These are phyloP conservation scores for Drosophila ironensis DNA, from an alignment of 1,140 invertebrate species.

Conservation along the genomic window DNA sequence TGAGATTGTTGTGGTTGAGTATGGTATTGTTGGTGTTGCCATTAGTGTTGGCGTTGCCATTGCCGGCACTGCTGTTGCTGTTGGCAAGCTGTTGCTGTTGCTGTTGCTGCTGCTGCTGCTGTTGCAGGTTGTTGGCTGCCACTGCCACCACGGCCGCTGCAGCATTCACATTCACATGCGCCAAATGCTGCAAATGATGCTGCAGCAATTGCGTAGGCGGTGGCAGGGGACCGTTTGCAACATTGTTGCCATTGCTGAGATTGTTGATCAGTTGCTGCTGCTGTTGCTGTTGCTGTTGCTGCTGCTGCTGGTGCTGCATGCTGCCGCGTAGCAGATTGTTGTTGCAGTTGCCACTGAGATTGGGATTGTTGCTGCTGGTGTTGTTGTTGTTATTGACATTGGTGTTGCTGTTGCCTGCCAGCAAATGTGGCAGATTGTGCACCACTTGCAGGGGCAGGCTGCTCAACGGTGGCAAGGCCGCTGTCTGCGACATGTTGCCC, in stretches of 20 bases:
- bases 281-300: conserved; percentile 38
- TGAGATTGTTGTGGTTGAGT: conserved; percentile 72
- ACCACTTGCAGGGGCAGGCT: conserved; percentile 77
- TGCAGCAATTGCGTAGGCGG: conserved; percentile 77
- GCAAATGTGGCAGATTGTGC: conserved; percentile 76
- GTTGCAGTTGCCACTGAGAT: conserved; percentile 50
- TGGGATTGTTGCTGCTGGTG: conserved; percentile 40
- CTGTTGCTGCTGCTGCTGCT: conserved; percentile 45
- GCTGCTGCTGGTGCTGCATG: conserved; percentile 53
- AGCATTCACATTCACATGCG: conserved; percentile 77
- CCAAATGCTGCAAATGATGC: conserved; percentile 80
- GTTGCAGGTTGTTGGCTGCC: conserved; percentile 70
- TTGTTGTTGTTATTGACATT: conserved; percentile 31
- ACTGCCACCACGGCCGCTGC: conserved; percentile 68
- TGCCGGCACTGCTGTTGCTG: conserved; percentile 29
- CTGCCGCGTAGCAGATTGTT: conserved; percentile 46
- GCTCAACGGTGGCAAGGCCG: conserved; percentile 71
- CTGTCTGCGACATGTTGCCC: conserved; percentile 66
- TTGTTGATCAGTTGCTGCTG: conserved; percentile 42
- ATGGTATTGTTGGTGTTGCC: conserved; percentile 58
- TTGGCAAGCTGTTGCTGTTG: conserved; percentile 44
- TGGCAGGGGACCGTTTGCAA: conserved; percentile 58
- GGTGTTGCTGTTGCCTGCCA: conserved; percentile 40
- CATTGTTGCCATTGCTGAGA: conserved; percentile 43
- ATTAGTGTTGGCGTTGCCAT: conserved; percentile 37